Conservation (phyloP, 2,888 invertebrate genomes). For the Ophioninae sp. region DNA sequence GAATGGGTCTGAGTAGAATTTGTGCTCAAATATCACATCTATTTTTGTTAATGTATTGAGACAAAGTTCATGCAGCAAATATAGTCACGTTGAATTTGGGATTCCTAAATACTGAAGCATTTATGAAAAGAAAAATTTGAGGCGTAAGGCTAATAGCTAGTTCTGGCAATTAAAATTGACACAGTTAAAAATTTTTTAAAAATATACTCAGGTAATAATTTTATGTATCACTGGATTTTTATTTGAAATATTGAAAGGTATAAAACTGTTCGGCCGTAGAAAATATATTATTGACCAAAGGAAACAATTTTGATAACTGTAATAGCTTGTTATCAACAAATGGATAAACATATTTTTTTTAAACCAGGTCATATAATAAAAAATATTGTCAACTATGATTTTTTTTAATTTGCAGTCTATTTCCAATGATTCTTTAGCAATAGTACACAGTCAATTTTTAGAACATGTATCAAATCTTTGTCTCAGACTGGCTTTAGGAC, state of each 20-base stretch:
- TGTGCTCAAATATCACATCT: background rate
- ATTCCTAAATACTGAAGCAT: too few species aligned
- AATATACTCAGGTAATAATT: background rate
- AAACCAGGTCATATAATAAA: background rate
- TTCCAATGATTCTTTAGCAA: too few species aligned
- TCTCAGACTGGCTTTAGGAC: background rate
- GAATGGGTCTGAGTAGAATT: background rate
- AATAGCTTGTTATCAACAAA: background rate
- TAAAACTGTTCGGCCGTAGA: background rate
- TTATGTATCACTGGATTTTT: background rate
- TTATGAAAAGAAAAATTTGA: too few species aligned
- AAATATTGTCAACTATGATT: background rate
- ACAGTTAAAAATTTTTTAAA: too few species aligned
- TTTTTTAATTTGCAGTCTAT: background rate
- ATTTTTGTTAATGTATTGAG: background rate
- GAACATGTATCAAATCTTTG: too few species aligned
- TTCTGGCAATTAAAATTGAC: too few species aligned
- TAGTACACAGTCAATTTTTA: too few species aligned
- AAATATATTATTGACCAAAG: background rate
- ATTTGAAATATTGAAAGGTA: background rate
- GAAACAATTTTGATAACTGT: background rate
- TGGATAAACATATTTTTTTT: background rate
- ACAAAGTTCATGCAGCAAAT: too few species aligned
- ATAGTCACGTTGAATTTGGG: too few species aligned
- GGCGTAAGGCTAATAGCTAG: too few species aligned